Conservation (phyloP, 2,113 vertebrate genomes). For the Ursus arctos region DNA sequence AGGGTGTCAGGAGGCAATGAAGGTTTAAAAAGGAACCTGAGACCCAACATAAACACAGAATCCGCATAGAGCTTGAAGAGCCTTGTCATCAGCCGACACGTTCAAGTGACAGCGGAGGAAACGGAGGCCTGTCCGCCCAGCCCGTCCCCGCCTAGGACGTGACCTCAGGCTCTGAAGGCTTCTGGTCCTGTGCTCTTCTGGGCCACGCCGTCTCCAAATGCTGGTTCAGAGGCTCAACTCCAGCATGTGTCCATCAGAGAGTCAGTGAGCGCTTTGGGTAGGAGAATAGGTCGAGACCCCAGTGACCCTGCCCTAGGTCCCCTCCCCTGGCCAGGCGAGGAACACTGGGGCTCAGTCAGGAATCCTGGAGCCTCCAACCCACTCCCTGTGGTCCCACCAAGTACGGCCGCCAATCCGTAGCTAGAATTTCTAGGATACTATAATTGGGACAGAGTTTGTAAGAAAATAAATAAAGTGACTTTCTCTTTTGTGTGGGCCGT, state of each 20-base stretch:
- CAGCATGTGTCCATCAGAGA: fast-evolving
- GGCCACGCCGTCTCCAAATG: not conserved
- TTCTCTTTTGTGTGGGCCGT: not conserved
- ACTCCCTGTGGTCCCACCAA: not conserved
- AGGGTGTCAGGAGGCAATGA: not conserved
- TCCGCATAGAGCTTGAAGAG: not conserved
- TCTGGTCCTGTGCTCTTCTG: not conserved
- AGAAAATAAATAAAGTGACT: not conserved
- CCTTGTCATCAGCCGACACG: not conserved
- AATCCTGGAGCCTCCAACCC: too few relatives aligned
- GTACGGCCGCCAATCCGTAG: not conserved
- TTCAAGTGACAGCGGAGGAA: not conserved
- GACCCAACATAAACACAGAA: not conserved
- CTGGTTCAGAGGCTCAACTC: not conserved
- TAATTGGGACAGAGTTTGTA: not conserved
- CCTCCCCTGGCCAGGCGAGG: not conserved
- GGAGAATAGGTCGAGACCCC: not conserved
- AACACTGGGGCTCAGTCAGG: not conserved
- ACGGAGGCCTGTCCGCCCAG: not conserved
- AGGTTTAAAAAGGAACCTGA: not conserved
- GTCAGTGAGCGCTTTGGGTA: fast-evolving
- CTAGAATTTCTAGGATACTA: not conserved
- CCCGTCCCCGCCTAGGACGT: fast-evolving
- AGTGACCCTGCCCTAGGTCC: not conserved
- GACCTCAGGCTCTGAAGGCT: not conserved